Evolutionary conservation across 1,140 invertebrate genomes (phyloP).

Genomic region (Papilio xuthus): DNA sequence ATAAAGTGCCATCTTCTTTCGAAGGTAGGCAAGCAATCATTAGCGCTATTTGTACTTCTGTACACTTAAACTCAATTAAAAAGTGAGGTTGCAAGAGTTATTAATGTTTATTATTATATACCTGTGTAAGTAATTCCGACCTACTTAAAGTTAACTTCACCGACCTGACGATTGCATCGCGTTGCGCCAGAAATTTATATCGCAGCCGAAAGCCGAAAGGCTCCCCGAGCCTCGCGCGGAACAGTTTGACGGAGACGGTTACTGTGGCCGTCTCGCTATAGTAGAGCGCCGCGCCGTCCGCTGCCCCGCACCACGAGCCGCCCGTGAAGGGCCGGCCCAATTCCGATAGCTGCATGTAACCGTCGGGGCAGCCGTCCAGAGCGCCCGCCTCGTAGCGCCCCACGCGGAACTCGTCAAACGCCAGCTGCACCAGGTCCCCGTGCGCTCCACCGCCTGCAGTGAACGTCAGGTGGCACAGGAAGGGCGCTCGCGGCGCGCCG

Average conservation of each 20-base stretch:
- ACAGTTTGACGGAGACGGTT: constrained; percentile 89
- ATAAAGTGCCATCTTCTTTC: too few relatives aligned
- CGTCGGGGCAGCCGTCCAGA: constrained; percentile 88
- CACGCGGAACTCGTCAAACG: constrained; percentile 92
- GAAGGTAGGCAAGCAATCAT: too few relatives aligned
- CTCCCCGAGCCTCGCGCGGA: constrained; percentile 84
- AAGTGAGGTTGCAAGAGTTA: background rate
- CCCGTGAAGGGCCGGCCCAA: constrained; percentile 90
- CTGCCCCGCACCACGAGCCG: constrained; percentile 91
- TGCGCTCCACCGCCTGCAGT: constrained; percentile 92
- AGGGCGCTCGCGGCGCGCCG: constrained; percentile 88
- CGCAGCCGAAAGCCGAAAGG: constrained; percentile 89
- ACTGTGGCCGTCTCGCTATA: constrained; percentile 93
- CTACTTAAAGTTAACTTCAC: background rate
- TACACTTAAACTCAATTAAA: background rate
- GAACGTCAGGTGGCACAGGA: constrained; percentile 94
- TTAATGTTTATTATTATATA: background rate
- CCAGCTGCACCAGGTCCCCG: constrained; percentile 91
- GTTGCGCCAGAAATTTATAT: constrained; percentile 82
- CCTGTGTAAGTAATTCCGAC: background rate
- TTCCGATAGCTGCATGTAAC: constrained; percentile 92
- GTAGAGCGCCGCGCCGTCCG: constrained; percentile 89
- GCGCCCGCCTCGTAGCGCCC: constrained; percentile 87
- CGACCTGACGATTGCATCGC: constrained; percentile 84
- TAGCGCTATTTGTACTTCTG: too few relatives aligned